Evolutionary conservation across 2,113 vertebrate genomes (phyloP).

Genomic region (Halichoeres trimaculatus): DNA sequence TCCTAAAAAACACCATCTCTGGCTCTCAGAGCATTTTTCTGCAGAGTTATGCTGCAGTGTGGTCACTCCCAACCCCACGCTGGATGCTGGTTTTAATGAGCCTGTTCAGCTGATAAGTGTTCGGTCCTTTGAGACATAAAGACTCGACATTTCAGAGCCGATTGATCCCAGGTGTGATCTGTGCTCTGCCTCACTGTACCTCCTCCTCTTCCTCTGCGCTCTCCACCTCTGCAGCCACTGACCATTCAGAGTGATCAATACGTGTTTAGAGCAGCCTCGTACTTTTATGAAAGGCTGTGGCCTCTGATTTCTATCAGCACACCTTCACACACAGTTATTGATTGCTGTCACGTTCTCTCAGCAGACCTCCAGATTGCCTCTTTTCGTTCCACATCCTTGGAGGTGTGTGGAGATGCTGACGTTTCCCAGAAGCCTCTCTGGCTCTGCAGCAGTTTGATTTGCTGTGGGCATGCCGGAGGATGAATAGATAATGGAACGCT

Average conservation of each 20-base stretch:
- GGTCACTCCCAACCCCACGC: not conserved
- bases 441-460: constrained; percentile 51
- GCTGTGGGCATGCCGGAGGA: constrained; percentile 64
- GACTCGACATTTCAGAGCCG: not conserved
- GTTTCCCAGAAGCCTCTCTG: constrained; percentile 10
- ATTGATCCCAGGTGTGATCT: constrained; percentile 40
- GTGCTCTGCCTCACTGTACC: not conserved
- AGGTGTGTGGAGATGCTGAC: constrained; percentile 22
- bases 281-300: constrained; percentile 38
- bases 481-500: constrained; percentile 51
- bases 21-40: constrained; percentile 7
- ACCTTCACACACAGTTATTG: constrained; percentile 53
- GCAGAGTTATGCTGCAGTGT: not conserved
- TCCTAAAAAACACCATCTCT: constrained; percentile 14
- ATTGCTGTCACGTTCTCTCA: constrained; percentile 25
- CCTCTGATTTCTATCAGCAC: constrained; percentile 61
- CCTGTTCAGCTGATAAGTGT: constrained; percentile 25
- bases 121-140: constrained; percentile 21
- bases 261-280: constrained; percentile 51
- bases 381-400: constrained; percentile 19
- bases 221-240: not conserved
- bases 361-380: constrained; percentile 43
- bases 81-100: constrained; percentile 46
- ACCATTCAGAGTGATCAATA: constrained; percentile 60
- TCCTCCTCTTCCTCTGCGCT: too few relatives aligned